phyloP scores from a whole-genome alignment of 37 sponge, comb jelly and placozoan genomes.

The Crambe crambe region DNA sequence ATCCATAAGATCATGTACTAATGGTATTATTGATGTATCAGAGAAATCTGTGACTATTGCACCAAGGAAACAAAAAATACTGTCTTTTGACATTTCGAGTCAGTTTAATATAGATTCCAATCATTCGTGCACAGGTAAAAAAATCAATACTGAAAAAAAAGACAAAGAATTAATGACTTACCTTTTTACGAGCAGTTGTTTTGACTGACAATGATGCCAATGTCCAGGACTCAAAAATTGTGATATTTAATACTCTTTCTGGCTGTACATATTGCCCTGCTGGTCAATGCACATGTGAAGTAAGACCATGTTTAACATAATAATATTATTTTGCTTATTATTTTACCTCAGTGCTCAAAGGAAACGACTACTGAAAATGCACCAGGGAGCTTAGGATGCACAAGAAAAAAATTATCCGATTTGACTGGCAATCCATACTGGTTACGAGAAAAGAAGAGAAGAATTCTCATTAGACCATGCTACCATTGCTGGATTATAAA shows the following conservation, averaged over 20 bases:
- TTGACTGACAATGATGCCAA: constrained; percentile 56
- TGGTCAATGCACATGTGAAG: constrained; percentile 68
- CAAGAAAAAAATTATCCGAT: neutral
- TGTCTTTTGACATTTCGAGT: constrained; percentile 59
- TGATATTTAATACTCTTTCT: constrained; percentile 47
- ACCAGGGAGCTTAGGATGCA: constrained; percentile 8
- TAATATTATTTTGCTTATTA: neutral
- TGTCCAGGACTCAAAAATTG: constrained; percentile 42
- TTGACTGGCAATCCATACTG: constrained; percentile 11
- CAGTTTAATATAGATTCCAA: constrained; percentile 59
- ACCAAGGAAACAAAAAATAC: constrained; percentile 54
- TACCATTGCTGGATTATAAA: constrained; percentile 80
- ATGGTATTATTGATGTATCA: constrained; percentile 75
- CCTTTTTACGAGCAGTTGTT: constrained; percentile 36
- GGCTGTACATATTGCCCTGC: constrained; percentile 74
- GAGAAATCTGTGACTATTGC: constrained; percentile 46
- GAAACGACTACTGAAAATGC: neutral
- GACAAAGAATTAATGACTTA: neutral
- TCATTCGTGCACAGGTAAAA: constrained; percentile 73
- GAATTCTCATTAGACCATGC: constrained; percentile 44
- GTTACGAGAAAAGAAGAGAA: constrained; percentile 6
- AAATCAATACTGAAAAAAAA: neutral
- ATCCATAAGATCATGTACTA: constrained; percentile 62
- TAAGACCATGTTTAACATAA: constrained; percentile 13
- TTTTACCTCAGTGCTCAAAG: neutral